phyloP scores from a whole-genome alignment of 1,140 invertebrate species.

The Euborellia annulipes region DNA sequence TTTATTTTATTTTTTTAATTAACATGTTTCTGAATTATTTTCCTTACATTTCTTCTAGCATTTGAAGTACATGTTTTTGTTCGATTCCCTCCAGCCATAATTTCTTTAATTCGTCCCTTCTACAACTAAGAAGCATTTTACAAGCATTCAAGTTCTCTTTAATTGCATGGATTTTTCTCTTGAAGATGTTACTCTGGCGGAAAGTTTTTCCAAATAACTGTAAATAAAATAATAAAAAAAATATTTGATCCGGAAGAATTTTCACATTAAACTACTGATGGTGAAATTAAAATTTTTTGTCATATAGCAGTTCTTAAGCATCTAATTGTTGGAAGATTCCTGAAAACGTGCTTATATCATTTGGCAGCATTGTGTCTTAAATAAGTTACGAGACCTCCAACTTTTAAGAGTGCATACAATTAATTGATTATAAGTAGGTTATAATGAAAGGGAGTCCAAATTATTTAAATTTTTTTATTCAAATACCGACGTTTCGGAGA shows the following conservation, averaged over 20 bases:
- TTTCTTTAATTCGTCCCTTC: slow-evolving; percentile 82
- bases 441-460: no score
- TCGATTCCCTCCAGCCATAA: slow-evolving; percentile 86
- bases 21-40: slow-evolving; percentile 1
- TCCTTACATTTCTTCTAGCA: slow-evolving; percentile 76
- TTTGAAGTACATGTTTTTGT: slow-evolving; percentile 73
- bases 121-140: slow-evolving; percentile 75
- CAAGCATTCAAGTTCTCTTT: slow-evolving; percentile 82
- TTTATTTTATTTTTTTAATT: slow-evolving; percentile 9
- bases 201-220: slow-evolving; percentile 70
- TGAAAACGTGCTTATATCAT: no score
- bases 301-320: no score
- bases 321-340: no score
- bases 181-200: slow-evolving; percentile 56
- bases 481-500: no score
- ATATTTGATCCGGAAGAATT: background rate
- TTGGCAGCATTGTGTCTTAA: no score
- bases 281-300: slow-evolving; percentile 4
- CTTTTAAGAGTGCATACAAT: no score
- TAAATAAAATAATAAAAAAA: slow-evolving; percentile 10
- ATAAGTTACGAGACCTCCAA: no score
- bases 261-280: background rate
- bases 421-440: no score
- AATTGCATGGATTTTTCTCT: slow-evolving; percentile 64
- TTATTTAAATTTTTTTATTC: no score